Percentiles rank a stretch among this genome's conserved stretches.
phyloP scores from a whole-genome alignment of 1,140 invertebrate species.

The Leptopilina clavipes region DNA sequence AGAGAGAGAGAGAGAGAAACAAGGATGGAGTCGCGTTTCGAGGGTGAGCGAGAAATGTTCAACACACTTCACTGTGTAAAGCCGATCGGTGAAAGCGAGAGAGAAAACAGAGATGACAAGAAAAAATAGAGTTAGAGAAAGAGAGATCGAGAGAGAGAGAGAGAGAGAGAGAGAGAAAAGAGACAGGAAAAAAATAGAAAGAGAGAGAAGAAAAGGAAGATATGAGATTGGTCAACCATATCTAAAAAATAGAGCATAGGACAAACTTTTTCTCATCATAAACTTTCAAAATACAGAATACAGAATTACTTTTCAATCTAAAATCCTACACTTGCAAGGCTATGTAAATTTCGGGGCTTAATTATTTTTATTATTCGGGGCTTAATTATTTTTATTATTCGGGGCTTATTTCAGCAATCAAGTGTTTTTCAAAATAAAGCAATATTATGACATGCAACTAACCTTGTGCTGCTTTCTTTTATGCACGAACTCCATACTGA shows the following conservation, averaged over 20 bases:
- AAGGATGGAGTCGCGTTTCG: background rate
- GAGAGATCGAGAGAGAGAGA: background rate
- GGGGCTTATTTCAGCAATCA: too few species aligned
- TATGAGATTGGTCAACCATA: constrained; percentile 24
- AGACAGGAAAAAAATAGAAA: background rate
- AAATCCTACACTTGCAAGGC: too few species aligned
- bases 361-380: too few species aligned
- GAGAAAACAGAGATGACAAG: background rate
- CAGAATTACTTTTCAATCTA: background rate
- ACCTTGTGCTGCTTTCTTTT: background rate
- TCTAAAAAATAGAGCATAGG: background rate
- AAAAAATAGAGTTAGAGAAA: background rate
- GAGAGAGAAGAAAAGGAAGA: too few species aligned
- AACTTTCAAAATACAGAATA: background rate
- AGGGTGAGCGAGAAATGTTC: background rate
- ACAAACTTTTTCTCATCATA: background rate
- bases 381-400: too few species aligned
- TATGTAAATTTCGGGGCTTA: too few species aligned
- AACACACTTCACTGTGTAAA: background rate
- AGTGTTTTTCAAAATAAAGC: too few species aligned
- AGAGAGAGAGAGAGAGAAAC: too few species aligned
- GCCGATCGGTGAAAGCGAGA: constrained; percentile 25
- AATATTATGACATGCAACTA: background rate
- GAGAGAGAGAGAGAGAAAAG: background rate
- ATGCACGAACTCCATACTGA: background rate